Evolutionary conservation across 2,888 invertebrate species (phyloP).

Genomic region (Julus scandinavius): DNA sequence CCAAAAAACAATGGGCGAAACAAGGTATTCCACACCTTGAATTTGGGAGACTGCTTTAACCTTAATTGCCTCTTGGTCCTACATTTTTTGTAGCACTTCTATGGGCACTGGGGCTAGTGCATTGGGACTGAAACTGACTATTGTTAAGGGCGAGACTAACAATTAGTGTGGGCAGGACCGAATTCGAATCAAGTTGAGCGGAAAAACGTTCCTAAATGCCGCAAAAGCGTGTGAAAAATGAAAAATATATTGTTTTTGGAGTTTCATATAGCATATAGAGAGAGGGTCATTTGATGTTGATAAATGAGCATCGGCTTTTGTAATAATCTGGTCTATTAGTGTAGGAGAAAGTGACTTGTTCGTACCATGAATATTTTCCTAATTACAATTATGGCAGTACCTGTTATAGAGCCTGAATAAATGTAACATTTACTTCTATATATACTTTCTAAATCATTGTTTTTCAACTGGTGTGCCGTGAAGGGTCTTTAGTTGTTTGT

Average conservation of each 20-base stretch:
- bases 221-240: background rate
- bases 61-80: slow-evolving; percentile 30
- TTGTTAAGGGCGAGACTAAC: background rate
- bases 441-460: no score
- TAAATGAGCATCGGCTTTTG: background rate
- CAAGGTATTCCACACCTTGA: slow-evolving; percentile 45
- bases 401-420: no score
- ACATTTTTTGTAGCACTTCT: background rate
- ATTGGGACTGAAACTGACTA: background rate
- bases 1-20: slow-evolving; percentile 11
- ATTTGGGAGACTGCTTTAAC: background rate
- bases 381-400: no score
- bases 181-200: background rate
- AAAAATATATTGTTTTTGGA: background rate
- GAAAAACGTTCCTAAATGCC: background rate
- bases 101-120: background rate
- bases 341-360: no score
- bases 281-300: background rate
- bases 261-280: background rate
- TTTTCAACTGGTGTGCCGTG: no score
- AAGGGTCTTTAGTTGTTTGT: no score
- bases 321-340: no score
- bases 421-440: no score
- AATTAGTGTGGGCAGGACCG: background rate
- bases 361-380: no score